Base-by-base conservation (phyloP, 1,140 invertebrate species). In the Adelges cooleyi region DNA sequence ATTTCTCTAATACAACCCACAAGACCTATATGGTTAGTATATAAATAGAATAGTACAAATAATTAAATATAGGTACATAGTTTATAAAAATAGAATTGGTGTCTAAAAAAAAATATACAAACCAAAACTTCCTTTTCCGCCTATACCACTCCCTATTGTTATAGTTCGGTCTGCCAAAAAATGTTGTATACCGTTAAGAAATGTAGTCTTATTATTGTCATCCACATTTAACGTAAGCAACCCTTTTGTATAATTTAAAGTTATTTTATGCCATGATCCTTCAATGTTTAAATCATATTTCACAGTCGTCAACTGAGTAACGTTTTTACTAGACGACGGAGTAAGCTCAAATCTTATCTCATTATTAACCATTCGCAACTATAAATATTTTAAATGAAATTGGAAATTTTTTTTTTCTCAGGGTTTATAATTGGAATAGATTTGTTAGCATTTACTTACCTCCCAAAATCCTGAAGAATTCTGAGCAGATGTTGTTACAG, bases 1-100 rank as follows among this genome's bases (percentile, higher is more conserved):
- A 95, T 86, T 69, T 92, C 85, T 66, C 89, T 79, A 79, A 96
- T 90, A 72, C 92, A 96, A 10, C 92, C 92, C 38, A 94, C 86
- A 53, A 94, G 79, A 22, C 91, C 91, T 76, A 79, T 4, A 36
- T 59, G 11, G 11, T 33, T 6, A 33, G 11, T 6, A 33, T 33
- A 33, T 33, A 33, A 33, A 33, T 6, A n/a, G n/a, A n/a, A n/a
- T n/a, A n/a, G n/a, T n/a, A n/a, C n/a, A n/a, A n/a, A n/a, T n/a
- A n/a, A n/a, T n/a, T n/a, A n/a, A n/a, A n/a, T n/a, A n/a, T n/a
- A n/a, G n/a, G n/a, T n/a, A n/a, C n/a, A n/a, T n/a, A n/a, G n/a
- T n/a, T n/a, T n/a, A 33, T 33, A 33, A 33, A 33, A 33, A 6
- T 33, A 33, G 11, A 6, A 6, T 33, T 33, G 11, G 29, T 33